Conservation (phyloP, 2,113 vertebrate species). For the Clarias batrachus region DNA sequence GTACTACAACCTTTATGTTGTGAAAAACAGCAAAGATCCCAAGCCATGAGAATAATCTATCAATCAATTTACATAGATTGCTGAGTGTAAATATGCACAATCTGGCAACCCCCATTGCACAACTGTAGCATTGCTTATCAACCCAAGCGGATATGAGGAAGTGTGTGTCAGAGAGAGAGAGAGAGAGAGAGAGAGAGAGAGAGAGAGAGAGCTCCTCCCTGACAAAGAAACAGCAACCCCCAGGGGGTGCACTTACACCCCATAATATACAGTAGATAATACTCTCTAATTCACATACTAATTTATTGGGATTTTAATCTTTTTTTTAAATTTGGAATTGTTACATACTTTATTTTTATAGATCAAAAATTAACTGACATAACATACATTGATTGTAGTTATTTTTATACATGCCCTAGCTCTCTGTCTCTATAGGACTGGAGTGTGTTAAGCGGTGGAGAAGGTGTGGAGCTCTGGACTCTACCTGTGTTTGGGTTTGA, state of each 20-base stretch:
- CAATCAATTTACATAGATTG: background rate
- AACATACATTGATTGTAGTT: background rate
- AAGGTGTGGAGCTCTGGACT: background rate
- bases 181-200: background rate
- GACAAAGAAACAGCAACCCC: background rate
- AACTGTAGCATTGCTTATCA: slow-evolving; percentile 6
- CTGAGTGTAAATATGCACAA: background rate
- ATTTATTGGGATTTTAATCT: background rate
- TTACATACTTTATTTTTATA: too few relatives aligned
- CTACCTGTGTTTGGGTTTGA: slow-evolving; percentile 42
- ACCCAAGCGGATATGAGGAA: background rate
- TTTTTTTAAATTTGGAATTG: background rate
- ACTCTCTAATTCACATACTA: background rate
- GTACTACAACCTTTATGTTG: background rate
- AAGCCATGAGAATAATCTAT: background rate
- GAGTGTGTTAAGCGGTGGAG: background rate
- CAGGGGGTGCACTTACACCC: background rate
- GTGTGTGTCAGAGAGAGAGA: background rate
- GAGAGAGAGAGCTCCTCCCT: background rate
- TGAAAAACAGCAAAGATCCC: background rate
- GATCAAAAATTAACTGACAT: background rate
- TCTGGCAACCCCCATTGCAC: background rate
- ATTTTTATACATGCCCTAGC: background rate
- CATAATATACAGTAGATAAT: too few relatives aligned
- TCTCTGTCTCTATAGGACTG: background rate